phyloP scores from a whole-genome alignment of 2,888 invertebrate genomes.

The Galeruca laticollis region DNA sequence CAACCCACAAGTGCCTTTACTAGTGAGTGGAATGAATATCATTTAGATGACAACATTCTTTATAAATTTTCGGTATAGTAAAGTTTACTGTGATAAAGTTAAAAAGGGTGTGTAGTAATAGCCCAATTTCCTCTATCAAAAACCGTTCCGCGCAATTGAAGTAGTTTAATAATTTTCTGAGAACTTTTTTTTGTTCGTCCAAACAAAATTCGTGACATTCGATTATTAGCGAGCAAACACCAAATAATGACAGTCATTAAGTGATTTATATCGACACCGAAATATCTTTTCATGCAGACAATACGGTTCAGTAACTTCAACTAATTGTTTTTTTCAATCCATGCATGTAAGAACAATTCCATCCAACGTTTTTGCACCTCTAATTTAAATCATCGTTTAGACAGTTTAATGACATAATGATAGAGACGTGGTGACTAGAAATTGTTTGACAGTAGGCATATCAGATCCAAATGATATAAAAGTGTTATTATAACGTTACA shows the following conservation, averaged over 20 bases:
- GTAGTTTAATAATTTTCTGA: neutral
- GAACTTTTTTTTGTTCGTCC: neutral
- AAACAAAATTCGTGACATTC: neutral
- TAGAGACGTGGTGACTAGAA: conserved; percentile 10
- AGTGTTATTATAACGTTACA: neutral
- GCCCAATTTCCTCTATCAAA: no score
- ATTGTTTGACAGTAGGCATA: conserved; percentile 23
- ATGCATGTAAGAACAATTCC: conserved; percentile 26
- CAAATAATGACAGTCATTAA: conserved; percentile 14
- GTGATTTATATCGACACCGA: conserved; percentile 26
- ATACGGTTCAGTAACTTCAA: conserved; percentile 28
- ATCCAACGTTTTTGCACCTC: conserved; percentile 21
- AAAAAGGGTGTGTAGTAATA: no score
- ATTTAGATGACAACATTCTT: no score
- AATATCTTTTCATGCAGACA: conserved; percentile 23
- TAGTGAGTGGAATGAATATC: no score
- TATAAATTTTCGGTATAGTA: no score
- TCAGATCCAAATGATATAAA: conserved; percentile 17
- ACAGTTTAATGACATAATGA: conserved; percentile 34
- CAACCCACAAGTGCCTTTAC: no score
- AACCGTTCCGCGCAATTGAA: no score
- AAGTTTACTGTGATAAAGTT: no score
- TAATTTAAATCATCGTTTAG: conserved; percentile 21
- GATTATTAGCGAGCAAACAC: conserved; percentile 16
- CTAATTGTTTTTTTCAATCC: conserved; percentile 30